Percentiles rank a stretch among this genome's conserved stretches.
phyloP scores from a whole-genome alignment of 1,140 invertebrate genomes.

The Oncopodura yosiiana region DNA sequence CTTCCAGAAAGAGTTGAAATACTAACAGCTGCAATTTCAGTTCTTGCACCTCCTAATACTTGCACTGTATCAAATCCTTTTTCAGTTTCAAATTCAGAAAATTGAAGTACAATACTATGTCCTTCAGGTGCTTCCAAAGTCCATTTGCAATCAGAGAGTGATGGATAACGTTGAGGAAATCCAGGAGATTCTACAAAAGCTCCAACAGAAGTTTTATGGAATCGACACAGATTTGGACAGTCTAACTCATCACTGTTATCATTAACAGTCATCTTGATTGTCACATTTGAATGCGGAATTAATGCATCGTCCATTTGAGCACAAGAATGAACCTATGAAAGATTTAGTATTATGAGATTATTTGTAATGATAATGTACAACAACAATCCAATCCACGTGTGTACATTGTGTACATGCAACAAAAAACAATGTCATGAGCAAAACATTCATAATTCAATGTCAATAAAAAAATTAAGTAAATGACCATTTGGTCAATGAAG shows the following conservation, averaged over 20 bases:
- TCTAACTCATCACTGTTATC: conserved; percentile 85
- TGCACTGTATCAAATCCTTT: conserved; percentile 92
- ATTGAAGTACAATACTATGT: conserved; percentile 84
- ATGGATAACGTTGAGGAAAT: conserved; percentile 83
- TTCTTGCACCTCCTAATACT: conserved; percentile 84
- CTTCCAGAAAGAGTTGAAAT: conserved; percentile 83
- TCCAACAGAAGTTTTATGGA: conserved; percentile 84
- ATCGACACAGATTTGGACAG: conserved; percentile 76
- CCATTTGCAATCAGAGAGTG: conserved; percentile 90
- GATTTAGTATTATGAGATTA: conserved; percentile 14
- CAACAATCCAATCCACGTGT: no score
- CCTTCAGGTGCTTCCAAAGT: conserved; percentile 91
- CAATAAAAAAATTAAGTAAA: no score
- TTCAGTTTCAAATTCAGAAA: conserved; percentile 95
- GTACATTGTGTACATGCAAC: neutral
- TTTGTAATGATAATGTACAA: no score
- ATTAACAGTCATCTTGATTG: conserved; percentile 84
- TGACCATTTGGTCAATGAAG: no score
- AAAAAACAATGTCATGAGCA: neutral
- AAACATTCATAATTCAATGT: no score
- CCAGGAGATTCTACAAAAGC: conserved; percentile 89
- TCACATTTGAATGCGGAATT: conserved; percentile 82
- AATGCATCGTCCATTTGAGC: conserved; percentile 83
- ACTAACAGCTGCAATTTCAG: conserved; percentile 85
- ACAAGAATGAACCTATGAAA: conserved; percentile 70